A percentile compares a stretch with the other conserved stretches of the same genome.
phyloP scores from a whole-genome alignment of 2,113 vertebrate genomes.

The Theristicus caerulescens region DNA sequence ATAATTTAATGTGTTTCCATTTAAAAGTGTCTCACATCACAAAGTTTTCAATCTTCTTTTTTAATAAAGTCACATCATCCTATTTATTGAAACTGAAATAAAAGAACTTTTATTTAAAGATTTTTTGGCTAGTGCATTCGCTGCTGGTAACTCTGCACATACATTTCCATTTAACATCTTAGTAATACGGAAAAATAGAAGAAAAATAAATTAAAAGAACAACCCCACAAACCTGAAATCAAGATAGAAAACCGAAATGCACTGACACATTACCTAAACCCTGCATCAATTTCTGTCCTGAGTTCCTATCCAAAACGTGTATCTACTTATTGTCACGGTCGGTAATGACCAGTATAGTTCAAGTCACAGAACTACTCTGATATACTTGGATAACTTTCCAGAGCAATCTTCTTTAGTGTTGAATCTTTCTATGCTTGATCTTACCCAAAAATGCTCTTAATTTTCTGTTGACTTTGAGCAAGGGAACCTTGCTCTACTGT shows the following conservation, averaged over 20 bases:
- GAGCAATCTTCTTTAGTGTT: neutral
- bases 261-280: neutral
- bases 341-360: neutral
- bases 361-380: neutral
- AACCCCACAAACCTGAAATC: neutral
- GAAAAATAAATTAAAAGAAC: neutral
- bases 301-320: neutral
- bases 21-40: constrained; percentile 26
- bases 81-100: neutral
- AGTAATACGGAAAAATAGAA: neutral
- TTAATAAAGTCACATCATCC: neutral
- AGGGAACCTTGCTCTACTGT: neutral
- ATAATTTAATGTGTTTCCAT: constrained; percentile 32
- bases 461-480: neutral
- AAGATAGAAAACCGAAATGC: neutral
- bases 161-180: neutral
- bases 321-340: neutral
- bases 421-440: neutral
- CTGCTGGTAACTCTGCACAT: neutral
- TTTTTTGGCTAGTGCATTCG: neutral
- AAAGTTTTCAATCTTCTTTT: constrained; percentile 44
- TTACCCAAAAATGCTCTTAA: neutral
- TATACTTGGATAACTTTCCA: neutral
- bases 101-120: neutral
- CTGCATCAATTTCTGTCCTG: neutral